Evolutionary conservation across 2,797 vertebrate species (phyloP), one percentile per base, ranked within the genome.

Genomic region (Poecilia wingei): DNA sequence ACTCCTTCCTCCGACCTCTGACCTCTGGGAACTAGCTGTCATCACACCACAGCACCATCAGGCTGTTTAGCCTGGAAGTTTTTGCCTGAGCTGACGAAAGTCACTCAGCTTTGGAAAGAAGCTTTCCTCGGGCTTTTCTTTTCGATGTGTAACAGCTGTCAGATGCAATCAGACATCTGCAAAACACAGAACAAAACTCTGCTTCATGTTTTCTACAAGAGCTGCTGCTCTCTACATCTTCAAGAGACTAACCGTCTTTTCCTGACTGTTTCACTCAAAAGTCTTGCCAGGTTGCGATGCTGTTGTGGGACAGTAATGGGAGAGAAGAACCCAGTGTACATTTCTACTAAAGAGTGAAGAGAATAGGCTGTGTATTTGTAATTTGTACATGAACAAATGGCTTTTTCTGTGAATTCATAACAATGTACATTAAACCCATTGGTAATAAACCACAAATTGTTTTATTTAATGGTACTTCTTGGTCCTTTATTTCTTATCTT

Each of bases 341-440:
- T 95, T 96, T 95, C 96, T 96, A 93, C 93, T 93, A 91, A 96
- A 96, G 93, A 96, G 94, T 89, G 94, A 87, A 89, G 89, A 90
- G 93, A 89, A 91, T 88, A 94, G 93, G 94, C 94, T 92, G 94
- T 89, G 80, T 96, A 93, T 96, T 96, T 96, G 93, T 96, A 93
- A 97, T 97, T 94, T 98, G 96, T 97, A 97, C 96, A 97, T 96
- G 96, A 95, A 95, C 95, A 96, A 96, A 93, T 92, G 94, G 91
- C 94, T 95, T 95, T 95, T 95, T 97, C 95, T 97, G 95, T 94
- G 93, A 96, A 95, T 96, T 95, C 94, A 95, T 97, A 97, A 96
- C 95, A 93, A 92, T 98, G 97, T 97, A 96, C 97, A 97, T 96
- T 96, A 97, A 97, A 97, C 93, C 92, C 94, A 93, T 86, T 95